Evolutionary conservation across 2,888 invertebrate species (phyloP), one percentile per base, ranked within the genome.

Genomic region (Harpagoxenus sublaevis): DNA sequence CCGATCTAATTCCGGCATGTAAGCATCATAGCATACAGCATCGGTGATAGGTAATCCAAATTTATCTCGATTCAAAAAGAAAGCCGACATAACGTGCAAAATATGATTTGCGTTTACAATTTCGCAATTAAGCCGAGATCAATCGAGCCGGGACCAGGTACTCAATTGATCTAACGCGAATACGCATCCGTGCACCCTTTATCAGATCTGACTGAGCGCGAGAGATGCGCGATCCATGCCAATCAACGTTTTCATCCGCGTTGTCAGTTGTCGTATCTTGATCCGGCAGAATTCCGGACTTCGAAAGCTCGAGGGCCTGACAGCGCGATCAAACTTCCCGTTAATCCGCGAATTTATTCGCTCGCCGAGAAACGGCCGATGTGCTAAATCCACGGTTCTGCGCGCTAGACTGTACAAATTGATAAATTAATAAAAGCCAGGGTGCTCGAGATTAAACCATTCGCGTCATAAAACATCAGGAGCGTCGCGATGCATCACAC

Each of bases 101-200:
- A 35, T 6, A 35, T 35, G 6, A 35, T 35, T 35, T 6, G 83
- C 31, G 28, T 1, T 18, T 55, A 23, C 74, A 55, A 31, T 18
- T 77, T 79, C 48, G 78, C 90, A 87, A 90, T 90, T 90, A 90
- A 88, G 63, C 86, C 66, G 62, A 84, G 87, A 90, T 89, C 87
- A 88, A 89, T 86, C 83, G 83, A 73, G 31, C 60, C 75, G 55
- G 35, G 3, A 73, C 53, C 66, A 62, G 70, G 60, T 81, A 84
- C 83, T 89, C 88, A 86, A 89, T 89, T 90, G 90, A 88, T 90
- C 85, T 75, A 89, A 88, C 83, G 68, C 57, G 74, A 18, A 42
- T 48, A 63, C 39, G 51, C 45, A 35, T 45, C 23, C 51, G 23
- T n/a, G 18, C 55, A 66, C 28, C 45, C 74, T 75, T 84, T 88